Base-by-base conservation (phyloP, 2,888 invertebrate genomes). In the Belgica antarctica region DNA sequence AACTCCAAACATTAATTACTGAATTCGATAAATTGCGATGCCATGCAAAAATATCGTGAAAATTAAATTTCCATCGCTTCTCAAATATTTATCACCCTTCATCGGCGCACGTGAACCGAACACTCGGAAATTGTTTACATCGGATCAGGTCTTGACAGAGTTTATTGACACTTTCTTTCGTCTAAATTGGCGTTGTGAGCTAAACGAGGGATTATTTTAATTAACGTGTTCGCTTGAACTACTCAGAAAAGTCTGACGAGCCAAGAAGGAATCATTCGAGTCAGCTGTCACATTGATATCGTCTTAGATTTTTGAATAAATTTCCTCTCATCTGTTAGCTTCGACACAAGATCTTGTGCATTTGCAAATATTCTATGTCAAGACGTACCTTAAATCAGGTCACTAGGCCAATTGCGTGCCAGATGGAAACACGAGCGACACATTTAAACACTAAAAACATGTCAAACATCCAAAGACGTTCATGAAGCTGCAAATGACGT, bases 81-180 rank as follows among this genome's bases (percentile, higher is more conserved):
- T 41, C 41, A 41, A 41, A 41, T 15, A 5, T 5, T 41, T 41
- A n/a, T 31, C 31, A 31, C 12, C 41, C 41, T 41, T 41, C 41
- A 15, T n/a, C n/a, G 41, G 4, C 41, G 41, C 41, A 41, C 41
- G 41, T 41, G 41, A 31, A 31, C 4, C 31, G 31, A 41, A 41
- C n/a, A n/a, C n/a, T n/a, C n/a, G 8, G 41, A 10, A 41, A 41
- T n/a, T 41, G 41, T 41, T 41, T 41, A 15, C 41, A 41, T n/a
- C 8, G n/a, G 15, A 41, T 15, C 12, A 41, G 15, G 31, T n/a
- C n/a, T n/a, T 41, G 41, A 41, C 41, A 41, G 15, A 41, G 41
- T 41, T 41, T 41, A 41, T 41, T 41, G 41, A 41, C 41, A 41
- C 15, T 41, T 41, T 41, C n/a, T n/a, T 41, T 2, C n/a, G 41